Conservation (phyloP, 2,797 vertebrate species). For the Pangasius sanitwongsei region DNA sequence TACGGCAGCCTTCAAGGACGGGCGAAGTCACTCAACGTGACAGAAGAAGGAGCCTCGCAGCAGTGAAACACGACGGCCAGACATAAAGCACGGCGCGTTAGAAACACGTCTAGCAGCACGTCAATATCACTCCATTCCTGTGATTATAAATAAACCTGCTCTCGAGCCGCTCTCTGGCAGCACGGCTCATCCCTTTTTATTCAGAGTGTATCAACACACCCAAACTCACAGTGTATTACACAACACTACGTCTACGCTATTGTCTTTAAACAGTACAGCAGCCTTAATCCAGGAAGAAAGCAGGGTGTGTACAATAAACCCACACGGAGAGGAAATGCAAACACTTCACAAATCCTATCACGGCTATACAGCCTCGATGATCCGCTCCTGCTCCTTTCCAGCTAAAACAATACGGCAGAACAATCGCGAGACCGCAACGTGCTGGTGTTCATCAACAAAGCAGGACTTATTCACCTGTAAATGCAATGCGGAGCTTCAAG, state of each 20-base stretch:
- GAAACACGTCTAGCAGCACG: conserved; percentile 51
- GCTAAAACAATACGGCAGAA: background rate
- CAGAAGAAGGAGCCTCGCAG: conserved; percentile 62
- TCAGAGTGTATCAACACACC: background rate
- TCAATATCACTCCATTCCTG: conserved; percentile 45
- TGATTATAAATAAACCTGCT: conserved; percentile 50
- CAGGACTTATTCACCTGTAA: background rate
- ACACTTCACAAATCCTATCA: background rate
- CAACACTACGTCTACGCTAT: background rate
- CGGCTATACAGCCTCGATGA: background rate
- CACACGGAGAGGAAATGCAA: conserved; percentile 14
- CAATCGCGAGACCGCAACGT: background rate
- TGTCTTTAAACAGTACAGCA: background rate
- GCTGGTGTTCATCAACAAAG: conserved; percentile 5
- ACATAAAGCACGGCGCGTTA: conserved; percentile 58
- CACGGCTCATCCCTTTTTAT: conserved; percentile 18
- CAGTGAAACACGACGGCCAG: conserved; percentile 58
- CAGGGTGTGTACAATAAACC: background rate
- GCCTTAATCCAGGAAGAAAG: conserved; percentile 42
- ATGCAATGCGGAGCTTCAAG: conserved; percentile 55
- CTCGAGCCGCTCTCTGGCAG: background rate
- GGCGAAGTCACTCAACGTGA: conserved; percentile 70
- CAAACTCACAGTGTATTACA: background rate
- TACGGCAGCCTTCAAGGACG: conserved; percentile 73
- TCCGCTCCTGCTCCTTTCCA: conserved; percentile 3